Evolutionary conservation across 64 coral and sea anemone genomes (phyloP).

Genomic region (Pocillopora verrucosa): DNA sequence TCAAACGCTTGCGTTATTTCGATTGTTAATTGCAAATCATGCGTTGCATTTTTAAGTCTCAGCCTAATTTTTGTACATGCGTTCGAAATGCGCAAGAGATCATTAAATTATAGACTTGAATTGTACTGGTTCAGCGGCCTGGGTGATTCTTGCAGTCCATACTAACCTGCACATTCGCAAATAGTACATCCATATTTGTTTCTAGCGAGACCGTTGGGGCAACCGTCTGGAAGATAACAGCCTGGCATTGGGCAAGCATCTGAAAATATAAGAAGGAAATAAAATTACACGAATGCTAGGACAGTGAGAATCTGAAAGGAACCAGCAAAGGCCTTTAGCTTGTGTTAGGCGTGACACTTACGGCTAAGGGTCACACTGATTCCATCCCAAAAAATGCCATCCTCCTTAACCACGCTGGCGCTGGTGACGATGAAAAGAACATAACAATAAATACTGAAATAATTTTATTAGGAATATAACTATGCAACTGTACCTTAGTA

Average conservation of each 20-base stretch:
- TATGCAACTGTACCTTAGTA: too few species aligned
- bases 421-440: not conserved
- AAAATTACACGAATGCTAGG: not conserved
- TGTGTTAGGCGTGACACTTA: not conserved
- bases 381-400: constrained; percentile 1
- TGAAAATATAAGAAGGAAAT: not conserved
- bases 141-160: too few species aligned
- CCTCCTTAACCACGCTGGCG: not conserved
- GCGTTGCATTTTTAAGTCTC: too few species aligned
- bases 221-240: not conserved
- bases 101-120: too few species aligned
- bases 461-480: too few species aligned
- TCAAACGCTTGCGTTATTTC: too few species aligned
- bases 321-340: not conserved
- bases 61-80: too few species aligned
- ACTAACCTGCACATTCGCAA: not conserved
- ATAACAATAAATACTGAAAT: not conserved
- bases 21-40: too few species aligned
- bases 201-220: not conserved
- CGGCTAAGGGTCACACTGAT: not conserved
- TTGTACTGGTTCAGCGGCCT: too few species aligned
- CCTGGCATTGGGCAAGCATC: not conserved
- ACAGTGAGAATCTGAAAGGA: too few species aligned
- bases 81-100: too few species aligned
- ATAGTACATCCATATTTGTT: not conserved